Conservation (phyloP, 1,140 invertebrate genomes). For the Rhagoletis pomonella region DNA sequence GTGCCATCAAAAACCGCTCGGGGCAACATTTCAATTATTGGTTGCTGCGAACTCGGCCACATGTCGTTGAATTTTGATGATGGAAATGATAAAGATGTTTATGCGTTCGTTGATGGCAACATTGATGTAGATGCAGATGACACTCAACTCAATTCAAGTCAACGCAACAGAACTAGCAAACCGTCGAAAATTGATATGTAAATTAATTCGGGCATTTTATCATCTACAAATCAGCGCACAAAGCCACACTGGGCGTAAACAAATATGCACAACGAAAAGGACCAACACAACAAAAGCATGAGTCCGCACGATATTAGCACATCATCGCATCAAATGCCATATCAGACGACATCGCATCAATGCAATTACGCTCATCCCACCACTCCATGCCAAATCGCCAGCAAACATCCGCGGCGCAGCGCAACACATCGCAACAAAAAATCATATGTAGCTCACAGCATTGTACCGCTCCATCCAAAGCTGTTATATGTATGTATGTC, state of each 20-base stretch:
- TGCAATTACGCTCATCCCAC: not conserved
- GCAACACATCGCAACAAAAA: not conserved
- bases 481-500: not conserved
- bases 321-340: slow-evolving; percentile 30
- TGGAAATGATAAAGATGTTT: not conserved
- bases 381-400: not conserved
- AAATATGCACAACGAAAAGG: not conserved
- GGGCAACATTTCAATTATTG: slow-evolving; percentile 29
- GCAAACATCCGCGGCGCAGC: not conserved
- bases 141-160: not conserved
- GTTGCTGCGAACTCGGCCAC: slow-evolving; percentile 15
- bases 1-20: not conserved
- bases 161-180: not conserved
- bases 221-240: slow-evolving; percentile 30
- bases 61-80: slow-evolving; percentile 7
- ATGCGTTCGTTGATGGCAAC: not conserved
- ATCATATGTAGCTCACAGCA: not conserved
- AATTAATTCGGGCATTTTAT: slow-evolving; percentile 38
- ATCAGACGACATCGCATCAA: slow-evolving; percentile 14
- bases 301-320: slow-evolving; percentile 19
- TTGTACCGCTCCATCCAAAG: not conserved
- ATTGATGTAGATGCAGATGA: slow-evolving; percentile 4
- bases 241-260: too few species aligned
- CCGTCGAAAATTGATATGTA: slow-evolving; percentile 38
- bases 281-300: not conserved